These are phyloP conservation scores for Temnothorax unifasciatus DNA, from an alignment of 2,888 invertebrate genomes.

Conservation along the genomic window DNA sequence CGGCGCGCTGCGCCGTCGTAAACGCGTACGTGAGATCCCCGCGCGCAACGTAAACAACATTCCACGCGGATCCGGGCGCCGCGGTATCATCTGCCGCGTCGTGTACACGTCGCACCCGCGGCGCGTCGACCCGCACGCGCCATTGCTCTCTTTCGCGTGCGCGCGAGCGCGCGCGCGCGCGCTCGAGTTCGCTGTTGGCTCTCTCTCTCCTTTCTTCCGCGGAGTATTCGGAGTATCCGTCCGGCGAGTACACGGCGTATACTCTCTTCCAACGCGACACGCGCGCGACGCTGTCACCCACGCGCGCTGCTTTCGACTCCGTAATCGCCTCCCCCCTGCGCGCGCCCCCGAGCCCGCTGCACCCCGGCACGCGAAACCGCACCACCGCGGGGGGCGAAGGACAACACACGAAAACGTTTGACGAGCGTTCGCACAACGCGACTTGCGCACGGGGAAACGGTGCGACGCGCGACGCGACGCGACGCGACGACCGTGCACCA, in stretches of 20 bases:
- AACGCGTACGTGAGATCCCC: slow-evolving; percentile 56
- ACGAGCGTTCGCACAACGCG: not conserved
- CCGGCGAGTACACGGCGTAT: not conserved
- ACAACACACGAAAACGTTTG: not conserved
- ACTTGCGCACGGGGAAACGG: not conserved
- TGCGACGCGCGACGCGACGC: slow-evolving; percentile 35
- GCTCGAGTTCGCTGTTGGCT: too few species aligned
- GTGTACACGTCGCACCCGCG: slow-evolving; percentile 65
- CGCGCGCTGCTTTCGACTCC: not conserved
- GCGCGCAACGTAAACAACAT: slow-evolving; percentile 71
- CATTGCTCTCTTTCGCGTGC: slow-evolving; percentile 66
- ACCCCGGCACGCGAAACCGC: not conserved
- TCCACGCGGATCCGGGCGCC: slow-evolving; percentile 68
- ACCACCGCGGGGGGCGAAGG: not conserved
- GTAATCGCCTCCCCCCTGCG: not conserved
- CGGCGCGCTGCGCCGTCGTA: slow-evolving; percentile 52
- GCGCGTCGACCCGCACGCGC: slow-evolving; percentile 69
- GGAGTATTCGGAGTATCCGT: too few species aligned
- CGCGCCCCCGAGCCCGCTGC: not conserved
- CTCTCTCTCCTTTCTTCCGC: too few species aligned
- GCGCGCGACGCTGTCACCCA: not conserved
- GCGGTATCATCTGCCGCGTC: slow-evolving; percentile 73
- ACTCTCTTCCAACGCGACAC: not conserved
- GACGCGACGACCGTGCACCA: slow-evolving; percentile 59
- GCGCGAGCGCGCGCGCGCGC: not conserved